Percentiles rank a stretch among this genome's conserved stretches.
Conservation (phyloP, 2,888 invertebrate species). For the Physocephala rufipes region DNA sequence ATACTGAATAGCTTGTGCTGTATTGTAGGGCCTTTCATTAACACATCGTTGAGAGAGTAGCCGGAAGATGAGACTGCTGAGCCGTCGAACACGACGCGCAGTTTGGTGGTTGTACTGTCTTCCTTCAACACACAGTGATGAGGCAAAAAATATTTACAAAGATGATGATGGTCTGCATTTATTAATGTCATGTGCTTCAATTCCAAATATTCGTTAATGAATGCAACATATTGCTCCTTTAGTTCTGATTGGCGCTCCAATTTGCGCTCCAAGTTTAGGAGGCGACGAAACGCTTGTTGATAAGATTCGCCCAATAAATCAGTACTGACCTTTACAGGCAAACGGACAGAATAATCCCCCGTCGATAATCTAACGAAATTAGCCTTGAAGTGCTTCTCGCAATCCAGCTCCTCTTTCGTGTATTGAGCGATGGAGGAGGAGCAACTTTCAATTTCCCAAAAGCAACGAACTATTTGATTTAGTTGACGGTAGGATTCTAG, state of each 20-base stretch:
- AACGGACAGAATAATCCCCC: slow-evolving; percentile 39
- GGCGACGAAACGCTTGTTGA: background rate
- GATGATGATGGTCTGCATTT: background rate
- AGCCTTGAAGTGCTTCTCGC: slow-evolving; percentile 38
- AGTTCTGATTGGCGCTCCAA: background rate
- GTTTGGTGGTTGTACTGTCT: slow-evolving; percentile 33
- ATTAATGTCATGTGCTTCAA: slow-evolving; percentile 9
- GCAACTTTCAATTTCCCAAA: slow-evolving; percentile 35
- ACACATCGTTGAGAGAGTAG: background rate
- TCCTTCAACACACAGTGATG: slow-evolving; percentile 17
- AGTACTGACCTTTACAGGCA: slow-evolving; percentile 29
- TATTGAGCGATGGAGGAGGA: background rate
- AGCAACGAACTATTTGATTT: slow-evolving; percentile 23
- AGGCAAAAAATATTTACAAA: background rate
- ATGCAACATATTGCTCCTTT: slow-evolving; percentile 8
- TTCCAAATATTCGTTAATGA: background rate
- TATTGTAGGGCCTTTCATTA: slow-evolving; percentile 16
- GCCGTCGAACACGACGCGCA: slow-evolving; percentile 34
- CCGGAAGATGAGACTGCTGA: slow-evolving; percentile 17
- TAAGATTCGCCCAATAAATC: slow-evolving; percentile 30
- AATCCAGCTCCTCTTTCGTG: slow-evolving; percentile 35
- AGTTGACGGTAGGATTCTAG: background rate
- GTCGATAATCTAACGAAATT: slow-evolving; percentile 29
- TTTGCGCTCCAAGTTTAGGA: slow-evolving; percentile 16
- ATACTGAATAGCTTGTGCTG: slow-evolving; percentile 2